A percentile compares a stretch with the other conserved stretches of the same genome.
Conservation (phyloP, 2,888 invertebrate species). For the Hoplodrina ambigua region DNA sequence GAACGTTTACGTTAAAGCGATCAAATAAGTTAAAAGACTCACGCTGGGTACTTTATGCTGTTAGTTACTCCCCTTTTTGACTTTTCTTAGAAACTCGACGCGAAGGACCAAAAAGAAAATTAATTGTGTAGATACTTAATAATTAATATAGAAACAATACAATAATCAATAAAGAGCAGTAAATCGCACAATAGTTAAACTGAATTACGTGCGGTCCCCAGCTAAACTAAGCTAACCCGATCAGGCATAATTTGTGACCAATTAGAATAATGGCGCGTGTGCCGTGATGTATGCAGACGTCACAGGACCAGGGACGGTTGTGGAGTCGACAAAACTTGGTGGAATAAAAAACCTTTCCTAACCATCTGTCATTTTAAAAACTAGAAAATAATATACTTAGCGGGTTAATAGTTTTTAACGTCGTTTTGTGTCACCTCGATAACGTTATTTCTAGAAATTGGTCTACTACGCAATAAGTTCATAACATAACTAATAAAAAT, state of each 20-base stretch:
- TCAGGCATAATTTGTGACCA: slow-evolving; percentile 90
- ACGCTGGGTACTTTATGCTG: too few species aligned
- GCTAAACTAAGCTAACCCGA: slow-evolving; percentile 89
- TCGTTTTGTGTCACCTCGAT: too few species aligned
- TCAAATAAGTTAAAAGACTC: too few species aligned
- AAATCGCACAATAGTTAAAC: slow-evolving; percentile 80
- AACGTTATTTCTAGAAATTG: too few species aligned
- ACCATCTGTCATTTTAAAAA: neutral
- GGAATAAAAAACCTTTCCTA: neutral
- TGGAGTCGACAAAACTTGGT: slow-evolving; percentile 64
- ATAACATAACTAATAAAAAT: too few species aligned
- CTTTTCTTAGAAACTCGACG: too few species aligned
- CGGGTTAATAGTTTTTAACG: too few species aligned
- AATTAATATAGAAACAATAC: slow-evolving; percentile 54
- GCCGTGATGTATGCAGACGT: slow-evolving; percentile 88
- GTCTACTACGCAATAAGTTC: too few species aligned
- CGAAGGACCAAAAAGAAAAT: neutral
- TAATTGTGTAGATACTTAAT: neutral
- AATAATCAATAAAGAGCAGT: slow-evolving; percentile 74
- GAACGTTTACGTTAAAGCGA: too few species aligned
- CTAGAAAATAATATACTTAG: neutral
- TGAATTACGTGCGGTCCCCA: slow-evolving; percentile 79
- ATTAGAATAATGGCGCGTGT: slow-evolving; percentile 89
- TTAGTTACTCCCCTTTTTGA: too few species aligned
- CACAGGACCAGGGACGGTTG: slow-evolving; percentile 59